Evolutionary conservation across 2,113 vertebrate species (phyloP).

Genomic region (Corydoras maculifer): DNA sequence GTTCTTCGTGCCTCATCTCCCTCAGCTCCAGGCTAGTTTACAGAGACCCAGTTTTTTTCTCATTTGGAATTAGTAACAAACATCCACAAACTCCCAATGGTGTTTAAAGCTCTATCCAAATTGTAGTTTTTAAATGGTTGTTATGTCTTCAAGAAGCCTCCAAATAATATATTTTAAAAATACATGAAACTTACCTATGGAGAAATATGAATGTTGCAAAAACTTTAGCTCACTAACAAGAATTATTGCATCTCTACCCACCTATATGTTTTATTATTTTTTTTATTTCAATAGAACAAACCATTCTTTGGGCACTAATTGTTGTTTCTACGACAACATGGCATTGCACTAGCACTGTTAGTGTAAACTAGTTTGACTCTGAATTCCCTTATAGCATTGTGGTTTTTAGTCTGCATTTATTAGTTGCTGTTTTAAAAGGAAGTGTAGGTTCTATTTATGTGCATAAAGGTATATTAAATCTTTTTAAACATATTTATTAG

Average conservation of each 20-base stretch:
- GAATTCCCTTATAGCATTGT: background rate
- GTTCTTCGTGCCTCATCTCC: constrained; percentile 35
- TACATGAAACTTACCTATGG: too few species aligned
- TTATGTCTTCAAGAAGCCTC: too few species aligned
- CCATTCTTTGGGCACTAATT: background rate
- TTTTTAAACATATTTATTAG: too few species aligned
- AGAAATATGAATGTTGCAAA: too few species aligned
- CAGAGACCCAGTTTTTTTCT: constrained; percentile 27
- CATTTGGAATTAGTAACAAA: constrained; percentile 47
- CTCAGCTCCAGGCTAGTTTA: constrained; percentile 2
- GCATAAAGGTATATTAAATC: too few species aligned
- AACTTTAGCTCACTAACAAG: too few species aligned
- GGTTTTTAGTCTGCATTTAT: too few species aligned
- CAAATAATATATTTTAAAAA: too few species aligned
- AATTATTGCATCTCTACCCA: too few species aligned
- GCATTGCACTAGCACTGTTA: constrained; percentile 2
- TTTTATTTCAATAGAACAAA: background rate
- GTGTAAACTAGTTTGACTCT: constrained; percentile 18
- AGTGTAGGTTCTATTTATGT: too few species aligned
- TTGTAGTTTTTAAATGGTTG: background rate
- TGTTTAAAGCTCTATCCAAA: constrained; percentile 30
- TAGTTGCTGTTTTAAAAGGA: too few species aligned
- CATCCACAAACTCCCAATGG: constrained; percentile 32
- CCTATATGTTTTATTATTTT: too few species aligned
- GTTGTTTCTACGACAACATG: constrained; percentile 17